Base-by-base conservation (phyloP, 1,140 invertebrate genomes). In the Zaprionus lachaisei region DNA sequence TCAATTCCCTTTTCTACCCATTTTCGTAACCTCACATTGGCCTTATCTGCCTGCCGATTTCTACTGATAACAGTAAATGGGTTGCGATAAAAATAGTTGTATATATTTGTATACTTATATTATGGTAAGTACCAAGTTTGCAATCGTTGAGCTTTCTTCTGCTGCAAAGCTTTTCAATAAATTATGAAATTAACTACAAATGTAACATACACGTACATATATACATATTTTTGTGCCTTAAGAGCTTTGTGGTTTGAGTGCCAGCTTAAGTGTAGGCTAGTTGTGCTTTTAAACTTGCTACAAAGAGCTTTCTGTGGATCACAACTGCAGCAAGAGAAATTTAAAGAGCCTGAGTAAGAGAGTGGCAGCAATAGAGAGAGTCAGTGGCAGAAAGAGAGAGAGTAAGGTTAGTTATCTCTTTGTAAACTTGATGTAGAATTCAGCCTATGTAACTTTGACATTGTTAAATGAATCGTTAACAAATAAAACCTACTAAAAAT, bases 1-100 rank as follows among this genome's bases (percentile, higher is more conserved):
- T 81, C 76, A 63, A 70, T 81, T 85, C 72, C 34, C 65, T 67
- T 71, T 71, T 77, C 38, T 77, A 34, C 47, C 61, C 54, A 63
- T 47, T 11, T 74, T 66, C 17, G 44, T 47, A 49, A 49, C 78
- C 55, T 58, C n/a, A 44, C 51, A 69, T 65, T 78, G 37, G n/a
- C 63, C 60, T 90, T 90, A 87, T 89, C 83, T 70, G 2, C 17
- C 28, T 58, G 44, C 38, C 24, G 47, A 71, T 54, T 38, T 72
- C 58, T 6, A 38, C 78, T 84, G 84, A 87, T 87, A 87, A 73
- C 75, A 73, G 34, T 12, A 63, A 79, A 82, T 79, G 22, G 28
- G 34, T 20, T 24, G 73, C 66, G 78, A 79, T 83, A 75, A 75
- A 41, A 77, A n/a, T 5, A 17, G 2, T 20, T 57, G 65, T 49